Conservation (phyloP, 2,797 vertebrate genomes). For the Polyboroides typus region DNA sequence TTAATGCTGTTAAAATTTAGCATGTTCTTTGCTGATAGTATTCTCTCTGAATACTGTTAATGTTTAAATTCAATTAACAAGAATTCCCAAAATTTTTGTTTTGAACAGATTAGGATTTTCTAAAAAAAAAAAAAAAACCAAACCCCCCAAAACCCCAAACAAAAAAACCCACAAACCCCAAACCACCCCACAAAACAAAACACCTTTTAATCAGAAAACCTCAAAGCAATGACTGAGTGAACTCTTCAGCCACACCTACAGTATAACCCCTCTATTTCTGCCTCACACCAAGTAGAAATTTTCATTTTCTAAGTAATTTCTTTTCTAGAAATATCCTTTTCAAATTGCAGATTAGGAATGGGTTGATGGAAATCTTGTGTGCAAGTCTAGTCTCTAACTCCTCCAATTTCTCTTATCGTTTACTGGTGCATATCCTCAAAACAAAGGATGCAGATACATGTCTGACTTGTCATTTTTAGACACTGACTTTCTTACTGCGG, state of each 20-base stretch:
- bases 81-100: not conserved
- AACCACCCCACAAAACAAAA: not conserved
- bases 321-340: not conserved
- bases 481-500: not conserved
- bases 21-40: not conserved
- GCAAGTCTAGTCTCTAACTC: not conserved
- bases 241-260: not conserved
- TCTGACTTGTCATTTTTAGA: not conserved
- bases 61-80: not conserved
- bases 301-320: not conserved
- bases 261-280: not conserved
- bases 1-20: not conserved
- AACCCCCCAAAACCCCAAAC: too few species aligned
- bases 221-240: not conserved
- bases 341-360: not conserved
- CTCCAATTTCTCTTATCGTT: not conserved
- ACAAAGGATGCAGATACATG: not conserved
- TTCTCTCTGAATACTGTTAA: not conserved
- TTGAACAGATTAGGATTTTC: not conserved
- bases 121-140: too few species aligned
- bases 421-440: not conserved
- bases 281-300: not conserved
- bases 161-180: too few species aligned
- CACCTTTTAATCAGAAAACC: not conserved
- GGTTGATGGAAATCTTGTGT: not conserved